Base-by-base conservation (phyloP, 2,797 vertebrate species). In the Setipinna tenuifilis region DNA sequence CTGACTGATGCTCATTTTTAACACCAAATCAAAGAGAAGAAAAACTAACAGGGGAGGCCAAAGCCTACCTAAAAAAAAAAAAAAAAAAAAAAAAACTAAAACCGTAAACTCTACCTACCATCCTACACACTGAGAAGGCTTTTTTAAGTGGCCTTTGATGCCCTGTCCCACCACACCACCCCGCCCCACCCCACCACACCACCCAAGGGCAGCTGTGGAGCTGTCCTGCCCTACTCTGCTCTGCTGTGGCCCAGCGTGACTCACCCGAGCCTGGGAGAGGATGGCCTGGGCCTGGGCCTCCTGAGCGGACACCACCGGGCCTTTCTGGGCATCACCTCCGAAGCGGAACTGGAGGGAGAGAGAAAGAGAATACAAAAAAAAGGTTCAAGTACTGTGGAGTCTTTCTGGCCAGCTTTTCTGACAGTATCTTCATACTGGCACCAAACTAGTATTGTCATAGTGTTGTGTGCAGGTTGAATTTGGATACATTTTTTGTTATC, bases 221-320 rank as follows among this genome's bases (percentile, higher is more conserved):
- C 84, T 58, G 19, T 50, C 25, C 57, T 84, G 57, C 17, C 5
- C 81, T 54, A 50, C 44, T 82, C 41, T 9, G 48, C 12, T 58
- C 58, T 41, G 25, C 48, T n/a, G 44, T 44, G 11, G 61, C 84
- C 58, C 31, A 19, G 62, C 31, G 59, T 41, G 81, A 94, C 98
- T 97, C 89, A 99, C 98, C 94, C 98, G 96, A 88, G 98, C 98
- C 92, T 99, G 98, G 88, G 98, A 98, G 68, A 99, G 97, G 90
- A 99, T 99, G 6, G 98, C 98, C 92, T 99, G 98, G n/a, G 98
- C 98, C 90, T 99, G 98, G 62, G 98, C 98, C 91, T 99, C 98
- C 89, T 99, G 98, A 23, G 98, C 97, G 0, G 98, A 99, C 81
- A 99, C 92, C 50, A 96, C 94, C 6, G 98, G 98, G 86, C 98